These are phyloP conservation scores for Amiota communis DNA, from an alignment of 2,888 invertebrate species.

Conservation along the genomic window DNA sequence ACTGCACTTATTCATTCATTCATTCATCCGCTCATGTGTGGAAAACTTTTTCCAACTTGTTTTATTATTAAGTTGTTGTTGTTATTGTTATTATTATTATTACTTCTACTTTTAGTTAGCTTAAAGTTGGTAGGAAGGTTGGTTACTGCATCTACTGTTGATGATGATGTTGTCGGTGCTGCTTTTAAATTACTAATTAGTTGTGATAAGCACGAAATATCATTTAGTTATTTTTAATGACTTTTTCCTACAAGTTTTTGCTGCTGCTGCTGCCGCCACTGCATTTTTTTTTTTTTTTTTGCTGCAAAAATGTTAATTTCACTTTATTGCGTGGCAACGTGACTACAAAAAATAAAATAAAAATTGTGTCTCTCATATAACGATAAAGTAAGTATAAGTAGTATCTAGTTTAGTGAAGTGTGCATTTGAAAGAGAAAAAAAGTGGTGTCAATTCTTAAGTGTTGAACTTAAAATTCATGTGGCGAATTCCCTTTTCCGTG, in stretches of 20 bases:
- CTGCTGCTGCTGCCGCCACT: background rate
- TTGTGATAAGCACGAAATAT: conserved; percentile 38
- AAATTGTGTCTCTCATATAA: too few relatives aligned
- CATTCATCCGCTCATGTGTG: background rate
- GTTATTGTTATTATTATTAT: background rate
- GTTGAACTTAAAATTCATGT: too few relatives aligned
- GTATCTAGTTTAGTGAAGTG: too few relatives aligned
- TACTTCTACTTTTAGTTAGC: background rate
- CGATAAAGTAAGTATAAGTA: too few relatives aligned
- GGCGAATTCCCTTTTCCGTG: too few relatives aligned
- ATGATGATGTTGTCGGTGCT: background rate
- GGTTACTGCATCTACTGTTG: background rate
- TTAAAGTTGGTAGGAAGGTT: background rate
- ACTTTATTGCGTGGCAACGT: conserved; percentile 4
- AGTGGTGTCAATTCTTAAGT: too few relatives aligned
- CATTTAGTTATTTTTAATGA: conserved; percentile 31
- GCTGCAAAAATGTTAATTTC: conserved; percentile 19
- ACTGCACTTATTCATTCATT: too few relatives aligned
- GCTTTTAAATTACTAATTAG: conserved; percentile 39
- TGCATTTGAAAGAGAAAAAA: too few relatives aligned
- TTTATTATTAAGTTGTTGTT: conserved; percentile 15
- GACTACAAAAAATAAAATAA: background rate
- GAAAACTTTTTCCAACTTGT: conserved; percentile 13
- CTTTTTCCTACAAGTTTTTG: conserved; percentile 19
- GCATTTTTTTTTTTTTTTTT: too few relatives aligned